Evolutionary conservation across 1,140 invertebrate species (phyloP), one percentile per base, ranked within the genome.

Genomic region (Micrasema longulum): DNA sequence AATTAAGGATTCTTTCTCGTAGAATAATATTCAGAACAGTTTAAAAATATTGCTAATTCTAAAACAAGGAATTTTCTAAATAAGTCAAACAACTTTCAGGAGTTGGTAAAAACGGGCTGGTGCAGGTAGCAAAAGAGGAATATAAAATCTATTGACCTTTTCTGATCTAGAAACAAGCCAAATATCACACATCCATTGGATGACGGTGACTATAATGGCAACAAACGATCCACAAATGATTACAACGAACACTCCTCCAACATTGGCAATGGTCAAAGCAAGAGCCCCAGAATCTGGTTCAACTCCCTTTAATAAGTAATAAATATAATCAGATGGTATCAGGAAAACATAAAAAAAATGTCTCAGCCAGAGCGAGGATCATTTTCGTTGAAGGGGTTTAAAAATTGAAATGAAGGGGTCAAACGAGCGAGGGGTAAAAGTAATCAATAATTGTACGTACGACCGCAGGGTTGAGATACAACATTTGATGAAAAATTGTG

Each of bases 211-310:
- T 7, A 84, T 65, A 20, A 83, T 62, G 2, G 82, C 83, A n/a
- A 81, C 57, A 11, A 79, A 72, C 16, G 82, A 82, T 0, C 89
- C 89, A 0, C 84, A 83, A 1, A 88, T 80, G 0, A 93, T 80
- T 11, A 92, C 89, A n/a, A 91, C 81, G 77, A 92, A 93, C 26
- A 93, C 91, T 9, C 92, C 92, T 35, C 89, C 89, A 1, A 93
- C 88, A 70, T 92, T 91, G 47, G 84, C 82, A 64, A 90, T 78
- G 55, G 83, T 83, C 9, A 89, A 76, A 0, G 79, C 75, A 7
- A 77, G 77, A 22, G 81, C 79, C 62, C 79, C 80, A 16, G 60
- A 64, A 16, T 47, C 43, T 5, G 38, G 41, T 26, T 64, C 60
- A n/a, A 48, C 60, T 45, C 60, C 60, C 60, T 64, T 26, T 2